Evolutionary conservation across 2,797 vertebrate genomes (phyloP), one percentile per base, ranked within the genome.

Genomic region (Pitangus sulphuratus): DNA sequence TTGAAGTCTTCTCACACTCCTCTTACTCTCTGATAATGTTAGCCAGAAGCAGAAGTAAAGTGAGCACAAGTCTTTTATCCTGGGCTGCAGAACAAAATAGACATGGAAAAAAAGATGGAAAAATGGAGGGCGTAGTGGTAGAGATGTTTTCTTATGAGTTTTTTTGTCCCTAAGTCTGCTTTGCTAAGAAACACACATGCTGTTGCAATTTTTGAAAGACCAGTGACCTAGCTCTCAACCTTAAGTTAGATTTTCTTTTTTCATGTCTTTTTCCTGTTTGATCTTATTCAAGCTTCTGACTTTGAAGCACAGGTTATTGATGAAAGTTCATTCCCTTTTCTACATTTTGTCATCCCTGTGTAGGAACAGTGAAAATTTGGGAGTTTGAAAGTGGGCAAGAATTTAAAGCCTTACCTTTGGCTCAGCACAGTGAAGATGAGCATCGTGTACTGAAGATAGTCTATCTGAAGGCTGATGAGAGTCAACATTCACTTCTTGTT

Each of bases 311-410:
- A 39, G 13, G 5, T 81, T 71, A 37, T 21, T 88, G 33, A 57
- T 39, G 37, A 19, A 74, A 69, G 24, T n/a, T 82, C 47, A 66
- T 93, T 81, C 50, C 17, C 44, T 78, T 87, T 85, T 62, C 7
- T 45, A 4, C n/a, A n/a, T 50, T 64, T 89, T 82, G 50, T 96
- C 57, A 68, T 84, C 31, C 7, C 2, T 58, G 26, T 90, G 54
- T 87, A 98, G 98, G 98, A 84, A 98, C 98, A 47, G 64, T 98
- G 51, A 98, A 98, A 96, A 90, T 97, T 15, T 98, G 98, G 98
- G 96, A 98, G 71, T 98, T 98, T 72, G 96, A 95, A 95, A 98
- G 96, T 8, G 98, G 97, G 2, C 96, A 98, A 72, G 95, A 98
- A 94, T 33, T 97, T 75, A 98, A 98, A 94, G 47, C 78, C 12